Evolutionary conservation across 37 sponge, comb jelly and placozoan genomes (phyloP).

Genomic region (Tethya wilhelma): DNA sequence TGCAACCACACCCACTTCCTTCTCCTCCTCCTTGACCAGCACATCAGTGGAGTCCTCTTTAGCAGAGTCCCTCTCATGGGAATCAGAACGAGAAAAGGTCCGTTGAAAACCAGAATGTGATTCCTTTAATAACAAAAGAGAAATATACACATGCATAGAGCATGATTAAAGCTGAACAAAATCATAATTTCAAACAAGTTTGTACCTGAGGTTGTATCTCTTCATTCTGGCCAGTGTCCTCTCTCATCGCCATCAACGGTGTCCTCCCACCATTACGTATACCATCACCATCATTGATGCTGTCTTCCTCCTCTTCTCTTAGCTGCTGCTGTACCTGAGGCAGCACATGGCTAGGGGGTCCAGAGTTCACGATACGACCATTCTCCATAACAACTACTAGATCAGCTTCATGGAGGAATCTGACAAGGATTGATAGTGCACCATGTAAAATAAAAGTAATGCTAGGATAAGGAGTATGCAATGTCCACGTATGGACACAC

Average conservation of each 20-base stretch:
- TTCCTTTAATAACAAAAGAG: no score
- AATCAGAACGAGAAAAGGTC: no score
- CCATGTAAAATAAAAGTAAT: no score
- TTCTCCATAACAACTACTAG: conserved; percentile 77
- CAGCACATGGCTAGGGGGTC: conserved; percentile 72
- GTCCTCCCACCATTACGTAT: not conserved
- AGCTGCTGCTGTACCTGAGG: conserved; percentile 24
- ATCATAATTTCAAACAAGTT: no score
- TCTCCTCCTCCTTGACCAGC: conserved; percentile 91
- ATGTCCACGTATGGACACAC: no score
- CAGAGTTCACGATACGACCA: conserved; percentile 60
- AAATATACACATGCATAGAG: not conserved
- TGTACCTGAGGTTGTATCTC: no score
- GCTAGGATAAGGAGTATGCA: not conserved
- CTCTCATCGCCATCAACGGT: not conserved
- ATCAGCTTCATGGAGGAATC: conserved; percentile 83
- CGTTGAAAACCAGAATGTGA: not conserved
- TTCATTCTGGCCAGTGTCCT: not conserved
- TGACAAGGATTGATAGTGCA: no score
- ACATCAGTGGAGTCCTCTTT: conserved; percentile 15
- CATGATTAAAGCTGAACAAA: no score
- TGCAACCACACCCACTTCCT: conserved; percentile 83
- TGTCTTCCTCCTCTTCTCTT: not conserved
- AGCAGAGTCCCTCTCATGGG: conserved; percentile 1
- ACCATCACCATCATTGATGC: not conserved